Conservation (phyloP, 92 coral and sea anemone genomes). For the Porites divaricata region DNA sequence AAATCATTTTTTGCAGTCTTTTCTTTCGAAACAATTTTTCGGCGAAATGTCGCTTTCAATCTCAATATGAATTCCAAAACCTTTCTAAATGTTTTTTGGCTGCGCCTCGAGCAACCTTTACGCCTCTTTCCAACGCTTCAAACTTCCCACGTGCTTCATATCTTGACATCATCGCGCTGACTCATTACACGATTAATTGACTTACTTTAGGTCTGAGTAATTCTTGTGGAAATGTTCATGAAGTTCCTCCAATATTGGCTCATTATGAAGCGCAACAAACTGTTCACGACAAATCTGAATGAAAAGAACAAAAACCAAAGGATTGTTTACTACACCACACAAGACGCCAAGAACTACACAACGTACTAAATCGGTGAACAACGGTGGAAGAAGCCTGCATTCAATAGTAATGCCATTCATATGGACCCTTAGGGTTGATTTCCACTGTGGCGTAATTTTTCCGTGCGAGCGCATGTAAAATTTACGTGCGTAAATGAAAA, state of each 20-base stretch:
- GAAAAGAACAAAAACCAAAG: not conserved
- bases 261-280: constrained; percentile 89
- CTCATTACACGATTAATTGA: not conserved
- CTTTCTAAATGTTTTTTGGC: no score
- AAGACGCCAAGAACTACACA: not conserved
- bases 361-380: not conserved
- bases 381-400: not conserved
- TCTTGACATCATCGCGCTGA: not conserved
- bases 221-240: constrained; percentile 82
- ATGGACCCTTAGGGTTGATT: no score
- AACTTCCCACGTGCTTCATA: not conserved
- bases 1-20: no score
- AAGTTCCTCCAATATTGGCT: constrained; percentile 88
- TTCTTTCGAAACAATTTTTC: no score
- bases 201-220: constrained; percentile 83
- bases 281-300: constrained; percentile 90
- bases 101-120: no score
- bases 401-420: no score
- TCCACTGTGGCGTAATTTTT: no score
- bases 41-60: no score
- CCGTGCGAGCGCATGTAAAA: no score
- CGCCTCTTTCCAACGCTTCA: no score
- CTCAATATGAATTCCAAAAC: no score
- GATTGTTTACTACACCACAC: not conserved
- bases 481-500: no score